Evolutionary conservation across 2,113 vertebrate species (phyloP).

Genomic region (Cottus gobio): DNA sequence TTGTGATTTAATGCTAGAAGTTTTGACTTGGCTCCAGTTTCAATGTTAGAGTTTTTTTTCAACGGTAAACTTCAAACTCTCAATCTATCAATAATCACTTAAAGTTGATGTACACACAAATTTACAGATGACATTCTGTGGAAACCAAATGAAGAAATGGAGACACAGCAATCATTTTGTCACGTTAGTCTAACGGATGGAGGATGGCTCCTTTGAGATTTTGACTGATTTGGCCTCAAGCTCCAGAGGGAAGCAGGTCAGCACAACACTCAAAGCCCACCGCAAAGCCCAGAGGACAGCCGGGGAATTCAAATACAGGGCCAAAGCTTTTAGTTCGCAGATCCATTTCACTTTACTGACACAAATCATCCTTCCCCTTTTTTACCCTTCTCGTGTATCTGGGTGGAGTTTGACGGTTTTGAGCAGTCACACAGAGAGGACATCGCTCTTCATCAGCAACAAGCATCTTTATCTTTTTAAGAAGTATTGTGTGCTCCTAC

Average conservation of each 20-base stretch:
- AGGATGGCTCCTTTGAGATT: constrained; percentile 12
- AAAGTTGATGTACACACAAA: not conserved
- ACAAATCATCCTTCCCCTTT: not conserved
- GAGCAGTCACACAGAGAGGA: not conserved
- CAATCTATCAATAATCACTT: not conserved
- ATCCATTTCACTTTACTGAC: constrained; percentile 18
- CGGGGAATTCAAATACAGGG: not conserved
- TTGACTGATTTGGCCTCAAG: constrained; percentile 3
- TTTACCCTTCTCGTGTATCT: not conserved
- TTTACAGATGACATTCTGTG: not conserved
- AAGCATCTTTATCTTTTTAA: not conserved
- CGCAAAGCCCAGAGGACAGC: constrained; percentile 24
- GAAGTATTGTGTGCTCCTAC: not conserved
- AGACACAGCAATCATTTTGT: not conserved
- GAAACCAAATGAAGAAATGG: not conserved
- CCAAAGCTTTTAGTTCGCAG: constrained; percentile 9
- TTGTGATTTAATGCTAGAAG: not conserved
- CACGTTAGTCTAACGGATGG: not conserved
- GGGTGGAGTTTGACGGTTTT: not conserved
- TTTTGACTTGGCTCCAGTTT: not conserved
- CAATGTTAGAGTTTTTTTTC: too few species aligned
- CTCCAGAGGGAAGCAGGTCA: constrained; percentile 16
- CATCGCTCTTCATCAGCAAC: not conserved
- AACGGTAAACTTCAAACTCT: too few species aligned
- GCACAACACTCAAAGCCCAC: constrained; percentile 36